Evolutionary conservation across 2,113 vertebrate species (phyloP).

Genomic region (Caretta caretta): DNA sequence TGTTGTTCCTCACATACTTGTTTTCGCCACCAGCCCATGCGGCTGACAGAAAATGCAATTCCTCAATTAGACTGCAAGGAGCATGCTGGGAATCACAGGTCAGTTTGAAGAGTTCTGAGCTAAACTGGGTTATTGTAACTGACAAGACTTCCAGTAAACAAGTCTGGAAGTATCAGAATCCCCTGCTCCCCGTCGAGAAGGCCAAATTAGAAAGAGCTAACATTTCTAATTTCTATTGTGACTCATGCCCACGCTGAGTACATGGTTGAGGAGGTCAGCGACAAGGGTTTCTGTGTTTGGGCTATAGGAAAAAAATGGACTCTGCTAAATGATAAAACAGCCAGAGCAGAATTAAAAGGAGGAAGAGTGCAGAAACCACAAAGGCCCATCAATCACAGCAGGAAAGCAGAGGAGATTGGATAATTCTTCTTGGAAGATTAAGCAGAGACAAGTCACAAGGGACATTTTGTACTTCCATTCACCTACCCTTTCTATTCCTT

Average conservation of each 20-base stretch:
- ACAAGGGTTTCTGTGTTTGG: constrained; percentile 21
- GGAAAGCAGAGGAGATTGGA: not conserved
- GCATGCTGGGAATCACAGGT: constrained; percentile 42
- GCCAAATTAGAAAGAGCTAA: constrained; percentile 42
- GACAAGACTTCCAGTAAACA: constrained; percentile 64
- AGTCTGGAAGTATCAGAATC: constrained; percentile 64
- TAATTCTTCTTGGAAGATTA: not conserved
- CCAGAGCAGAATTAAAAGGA: constrained; percentile 24
- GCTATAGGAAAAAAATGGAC: constrained; percentile 16
- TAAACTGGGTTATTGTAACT: constrained; percentile 47
- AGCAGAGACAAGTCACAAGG: not conserved
- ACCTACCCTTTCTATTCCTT: not conserved
- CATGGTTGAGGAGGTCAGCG: constrained; percentile 49
- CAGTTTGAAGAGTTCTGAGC: constrained; percentile 46
- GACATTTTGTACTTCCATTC: constrained; percentile 1
- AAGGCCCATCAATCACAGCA: not conserved
- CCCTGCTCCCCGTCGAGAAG: not conserved
- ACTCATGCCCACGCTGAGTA: constrained; percentile 62
- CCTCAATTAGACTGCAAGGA: constrained; percentile 49
- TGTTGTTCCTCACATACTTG: constrained; percentile 70
- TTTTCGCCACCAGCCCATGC: constrained; percentile 32
- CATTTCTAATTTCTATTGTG: constrained; percentile 33
- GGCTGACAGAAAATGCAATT: constrained; percentile 47
- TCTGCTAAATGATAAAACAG: constrained; percentile 1
- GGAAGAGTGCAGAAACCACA: constrained; percentile 20